Percentiles rank a stretch among this genome's conserved stretches.
These are phyloP conservation scores for Drosophila yakuba DNA, from an alignment of 1,140 invertebrate species.

Conservation along the genomic window DNA sequence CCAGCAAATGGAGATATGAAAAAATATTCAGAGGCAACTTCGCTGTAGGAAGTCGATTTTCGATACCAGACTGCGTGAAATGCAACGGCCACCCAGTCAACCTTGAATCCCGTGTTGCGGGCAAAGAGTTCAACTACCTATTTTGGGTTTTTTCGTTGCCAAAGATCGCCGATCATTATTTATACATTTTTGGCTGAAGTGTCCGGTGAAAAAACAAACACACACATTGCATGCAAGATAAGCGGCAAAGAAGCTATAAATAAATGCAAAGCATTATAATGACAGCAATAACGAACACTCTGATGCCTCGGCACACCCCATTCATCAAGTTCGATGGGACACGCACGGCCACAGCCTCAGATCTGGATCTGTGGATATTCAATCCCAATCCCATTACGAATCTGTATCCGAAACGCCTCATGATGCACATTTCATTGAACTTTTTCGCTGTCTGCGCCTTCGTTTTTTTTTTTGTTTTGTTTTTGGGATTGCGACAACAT, in stretches of 20 bases:
- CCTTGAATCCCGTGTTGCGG: constrained; percentile 55
- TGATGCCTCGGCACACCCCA: constrained; percentile 77
- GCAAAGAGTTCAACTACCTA: constrained; percentile 68
- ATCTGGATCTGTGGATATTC: constrained; percentile 6
- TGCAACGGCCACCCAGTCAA: constrained; percentile 34
- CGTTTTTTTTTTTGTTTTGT: not conserved
- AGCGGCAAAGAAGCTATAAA: constrained; percentile 61
- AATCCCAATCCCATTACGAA: not conserved
- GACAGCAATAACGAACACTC: constrained; percentile 78
- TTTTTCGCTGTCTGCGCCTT: constrained; percentile 50
- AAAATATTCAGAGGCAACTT: not conserved
- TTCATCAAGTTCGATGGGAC: constrained; percentile 74
- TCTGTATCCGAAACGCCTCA: constrained; percentile 4
- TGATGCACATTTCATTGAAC: constrained; percentile 67
- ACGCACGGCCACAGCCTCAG: constrained; percentile 44
- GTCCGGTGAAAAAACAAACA: constrained; percentile 16
- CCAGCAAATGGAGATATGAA: constrained; percentile 33
- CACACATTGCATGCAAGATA: constrained; percentile 41
- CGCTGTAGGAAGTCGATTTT: not conserved
- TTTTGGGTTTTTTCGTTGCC: constrained; percentile 29
- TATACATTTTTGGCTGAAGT: constrained; percentile 20
- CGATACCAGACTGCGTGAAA: constrained; percentile 50
- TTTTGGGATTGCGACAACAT: constrained; percentile 69
- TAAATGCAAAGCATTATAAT: constrained; percentile 75
- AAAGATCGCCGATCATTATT: constrained; percentile 42